Base-by-base conservation (phyloP, 2,888 invertebrate genomes). In the Caenorhabditis panamensis region DNA sequence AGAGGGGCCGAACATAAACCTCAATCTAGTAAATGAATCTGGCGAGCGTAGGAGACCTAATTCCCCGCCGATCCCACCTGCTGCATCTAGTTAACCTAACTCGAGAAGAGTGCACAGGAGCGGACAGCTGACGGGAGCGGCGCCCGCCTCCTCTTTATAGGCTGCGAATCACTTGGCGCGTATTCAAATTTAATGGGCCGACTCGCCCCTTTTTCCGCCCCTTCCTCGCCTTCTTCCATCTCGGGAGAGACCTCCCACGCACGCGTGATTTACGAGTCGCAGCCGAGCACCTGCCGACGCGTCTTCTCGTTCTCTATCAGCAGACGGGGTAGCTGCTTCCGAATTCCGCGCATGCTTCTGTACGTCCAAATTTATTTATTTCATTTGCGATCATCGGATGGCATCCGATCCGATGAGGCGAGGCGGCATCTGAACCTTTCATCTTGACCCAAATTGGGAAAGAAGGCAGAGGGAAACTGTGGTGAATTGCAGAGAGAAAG, bases 121-220 rank as follows among this genome's bases (percentile, higher is more conserved):
- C 24, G 53, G 54, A 66, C 75, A 75, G 75, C 66, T 75, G 75
- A 61, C 75, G 51, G 37, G 31, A 41, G 36, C 5, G 53, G 28
- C 28, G 58, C 73, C 56, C 47, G 47, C 47, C 47, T 47, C 47
- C 47, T 47, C 9, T 73, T 73, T 64, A 73, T 73, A 64, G 73
- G 47, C 63, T 63, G 56, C 63, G 72, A 72, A 72, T 63, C 56
- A 47, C 56, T 36, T 36, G 49, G 37, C 24, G 59, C 31, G 64
- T 75, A 75, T 75, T 75, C 75, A 75, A 75, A 75, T 75, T 75
- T 66, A 75, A 75, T 75, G 75, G 75, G 56, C 66, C 59, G 49
- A 31, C 47, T 64, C 56, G 31, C 56, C 47, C 63, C 71, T 53
- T 53, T 54, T 36, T 18, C 56, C 37, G 22, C 26, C 20, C 8